A percentile compares a stretch with the other conserved stretches of the same genome.
phyloP scores from a whole-genome alignment of 2,888 invertebrate genomes.

The Leptarthrus brevirostris region DNA sequence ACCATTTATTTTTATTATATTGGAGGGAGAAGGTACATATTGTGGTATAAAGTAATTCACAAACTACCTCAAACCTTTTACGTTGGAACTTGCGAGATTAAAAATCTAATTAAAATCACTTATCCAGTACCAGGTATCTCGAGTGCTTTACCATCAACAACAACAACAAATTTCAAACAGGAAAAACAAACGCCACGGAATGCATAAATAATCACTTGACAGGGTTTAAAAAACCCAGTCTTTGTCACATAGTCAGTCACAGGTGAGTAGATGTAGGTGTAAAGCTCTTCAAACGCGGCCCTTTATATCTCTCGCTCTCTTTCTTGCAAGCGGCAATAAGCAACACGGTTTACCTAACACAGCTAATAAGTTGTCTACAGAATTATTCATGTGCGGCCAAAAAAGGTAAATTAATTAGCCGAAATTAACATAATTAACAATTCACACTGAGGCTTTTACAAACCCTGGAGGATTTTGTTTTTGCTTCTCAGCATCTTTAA shows the following conservation, averaged over 20 bases:
- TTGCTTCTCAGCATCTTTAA: neutral
- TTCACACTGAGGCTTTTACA: slow-evolving; percentile 10
- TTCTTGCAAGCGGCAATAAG: neutral
- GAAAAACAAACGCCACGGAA: neutral
- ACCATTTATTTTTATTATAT: no score
- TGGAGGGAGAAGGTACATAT: no score
- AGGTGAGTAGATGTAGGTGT: neutral
- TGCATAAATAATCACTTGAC: neutral
- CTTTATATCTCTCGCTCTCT: no score
- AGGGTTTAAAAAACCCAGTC: neutral
- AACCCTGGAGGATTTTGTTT: neutral
- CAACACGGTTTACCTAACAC: neutral
- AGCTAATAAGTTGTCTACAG: neutral
- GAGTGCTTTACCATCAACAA: no score
- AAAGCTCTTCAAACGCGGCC: neutral
- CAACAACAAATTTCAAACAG: no score
- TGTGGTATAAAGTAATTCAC: no score
- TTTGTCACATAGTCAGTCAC: no score
- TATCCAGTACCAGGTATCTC: neutral
- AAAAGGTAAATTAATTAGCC: slow-evolving; percentile 38
- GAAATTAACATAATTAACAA: slow-evolving; percentile 42
- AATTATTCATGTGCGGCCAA: slow-evolving; percentile 24
- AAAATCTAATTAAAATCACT: neutral
- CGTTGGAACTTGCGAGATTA: no score
- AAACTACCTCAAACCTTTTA: no score